phyloP scores from a whole-genome alignment of 2,888 invertebrate species.

The Oasisia sp. region DNA sequence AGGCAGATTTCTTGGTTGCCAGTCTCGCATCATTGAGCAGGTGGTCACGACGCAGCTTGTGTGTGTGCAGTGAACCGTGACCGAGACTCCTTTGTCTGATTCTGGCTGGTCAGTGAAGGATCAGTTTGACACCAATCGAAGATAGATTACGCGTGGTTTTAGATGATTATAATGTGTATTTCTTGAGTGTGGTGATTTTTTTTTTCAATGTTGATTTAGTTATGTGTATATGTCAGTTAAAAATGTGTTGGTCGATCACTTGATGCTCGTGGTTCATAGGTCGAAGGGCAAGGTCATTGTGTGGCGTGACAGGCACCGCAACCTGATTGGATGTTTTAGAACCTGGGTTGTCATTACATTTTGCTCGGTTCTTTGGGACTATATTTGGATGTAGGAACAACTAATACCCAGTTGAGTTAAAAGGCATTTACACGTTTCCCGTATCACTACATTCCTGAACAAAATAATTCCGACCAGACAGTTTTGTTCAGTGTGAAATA shows the following conservation, averaged over 20 bases:
- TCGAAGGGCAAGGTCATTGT: background rate
- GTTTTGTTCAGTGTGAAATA: background rate
- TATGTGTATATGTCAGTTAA: background rate
- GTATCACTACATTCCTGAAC: background rate
- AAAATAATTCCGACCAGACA: background rate
- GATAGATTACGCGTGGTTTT: background rate
- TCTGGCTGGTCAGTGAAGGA: background rate
- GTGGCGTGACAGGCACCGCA: background rate
- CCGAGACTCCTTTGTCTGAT: background rate
- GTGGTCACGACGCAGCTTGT: background rate
- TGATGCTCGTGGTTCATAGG: background rate
- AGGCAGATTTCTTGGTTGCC: background rate
- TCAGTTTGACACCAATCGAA: background rate
- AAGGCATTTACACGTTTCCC: background rate
- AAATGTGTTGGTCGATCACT: background rate
- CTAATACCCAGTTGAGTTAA: background rate
- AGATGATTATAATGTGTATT: background rate
- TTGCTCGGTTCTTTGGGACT: background rate
- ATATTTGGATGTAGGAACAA: no score
- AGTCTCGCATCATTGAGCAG: background rate
- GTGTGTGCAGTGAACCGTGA: background rate
- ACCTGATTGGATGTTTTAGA: background rate
- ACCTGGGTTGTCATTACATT: background rate
- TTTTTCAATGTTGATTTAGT: background rate
- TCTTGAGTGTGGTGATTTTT: background rate